Evolutionary conservation across 53 echinoderm and acorn worm species (phyloP).

Genomic region (Actinopyga echinites): DNA sequence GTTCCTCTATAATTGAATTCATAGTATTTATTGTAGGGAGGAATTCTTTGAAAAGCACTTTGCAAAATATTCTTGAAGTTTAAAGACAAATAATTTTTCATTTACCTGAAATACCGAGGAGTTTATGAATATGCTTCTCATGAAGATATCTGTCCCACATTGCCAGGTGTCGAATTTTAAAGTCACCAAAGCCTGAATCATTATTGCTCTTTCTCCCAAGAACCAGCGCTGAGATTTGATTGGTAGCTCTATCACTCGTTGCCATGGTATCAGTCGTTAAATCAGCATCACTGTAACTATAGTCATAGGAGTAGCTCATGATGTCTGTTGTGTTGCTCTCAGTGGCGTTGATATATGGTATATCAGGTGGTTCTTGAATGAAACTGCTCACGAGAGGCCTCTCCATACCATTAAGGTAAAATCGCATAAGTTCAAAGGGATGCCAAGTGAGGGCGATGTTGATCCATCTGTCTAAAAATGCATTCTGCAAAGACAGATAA

Average conservation of each 20-base stretch:
- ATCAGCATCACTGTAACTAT: neutral
- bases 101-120: constrained; percentile 76
- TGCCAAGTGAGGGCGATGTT: constrained; percentile 86
- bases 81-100: too few relatives aligned
- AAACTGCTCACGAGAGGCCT: neutral
- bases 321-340: neutral
- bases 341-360: neutral
- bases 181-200: constrained; percentile 49
- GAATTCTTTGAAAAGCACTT: too few relatives aligned
- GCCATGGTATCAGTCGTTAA: neutral
- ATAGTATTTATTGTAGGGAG: too few relatives aligned
- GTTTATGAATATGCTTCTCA: constrained; percentile 58
- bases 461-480: constrained; percentile 56
- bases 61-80: too few relatives aligned
- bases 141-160: constrained; percentile 83
- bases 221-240: constrained; percentile 9
- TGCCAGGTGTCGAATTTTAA: constrained; percentile 68
- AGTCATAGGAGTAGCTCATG: neutral
- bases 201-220: constrained; percentile 52
- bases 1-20: too few relatives aligned
- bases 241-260: neutral
- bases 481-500: constrained; percentile 38
- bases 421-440: constrained; percentile 37
- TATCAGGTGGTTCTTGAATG: neutral
- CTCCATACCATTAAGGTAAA: constrained; percentile 69